Base-by-base conservation (phyloP, 2,888 invertebrate species). In the Chymomyza amoena region DNA sequence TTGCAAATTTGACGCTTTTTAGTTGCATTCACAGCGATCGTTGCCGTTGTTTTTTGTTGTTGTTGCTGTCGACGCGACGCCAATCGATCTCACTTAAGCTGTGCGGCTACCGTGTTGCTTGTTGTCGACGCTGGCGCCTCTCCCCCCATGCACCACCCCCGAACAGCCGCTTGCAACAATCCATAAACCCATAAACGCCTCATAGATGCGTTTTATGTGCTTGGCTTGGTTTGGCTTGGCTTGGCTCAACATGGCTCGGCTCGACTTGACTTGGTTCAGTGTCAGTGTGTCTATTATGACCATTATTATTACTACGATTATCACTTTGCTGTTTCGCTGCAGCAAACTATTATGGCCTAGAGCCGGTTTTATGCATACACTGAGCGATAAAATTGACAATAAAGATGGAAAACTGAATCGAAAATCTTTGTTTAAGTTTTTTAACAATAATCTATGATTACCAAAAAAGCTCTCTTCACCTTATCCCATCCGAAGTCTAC, bases 221-320 rank as follows among this genome's bases (percentile, higher is more conserved):
- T 39, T 61, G 66, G 66, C 52, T 66, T 66, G 66, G 60, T 52
- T 66, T 59, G 28, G 51, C 59, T 66, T 61, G 66, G 54, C 52
- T 66, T 66, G 66, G 56, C 66, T 66, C 61, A 61, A 28, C 15
- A 6, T 36, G 66, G 54, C 61, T 66, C 54, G n/a, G 51, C 60
- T 66, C 54, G 66, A 36, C 61, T 67, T 67, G 80, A 69, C 76
- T 69, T 69, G 72, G 82, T 89, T 89, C 89, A 90, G 90, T 89
- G 89, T 90, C 89, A 90, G 77, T 82, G 79, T 82, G 89, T 88
- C 87, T 89, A 87, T 89, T 89, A 88, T 87, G 84, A 73, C 68
- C 77, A 81, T 77, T 84, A 80, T 80, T 85, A 81, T 81, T 84
- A 80, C 83, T 79, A 76, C 86, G 82, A 84, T 85, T 85, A 81